Evolutionary conservation across 2,888 invertebrate species (phyloP), one percentile per base, ranked within the genome.

Genomic region (Beris morrisii): DNA sequence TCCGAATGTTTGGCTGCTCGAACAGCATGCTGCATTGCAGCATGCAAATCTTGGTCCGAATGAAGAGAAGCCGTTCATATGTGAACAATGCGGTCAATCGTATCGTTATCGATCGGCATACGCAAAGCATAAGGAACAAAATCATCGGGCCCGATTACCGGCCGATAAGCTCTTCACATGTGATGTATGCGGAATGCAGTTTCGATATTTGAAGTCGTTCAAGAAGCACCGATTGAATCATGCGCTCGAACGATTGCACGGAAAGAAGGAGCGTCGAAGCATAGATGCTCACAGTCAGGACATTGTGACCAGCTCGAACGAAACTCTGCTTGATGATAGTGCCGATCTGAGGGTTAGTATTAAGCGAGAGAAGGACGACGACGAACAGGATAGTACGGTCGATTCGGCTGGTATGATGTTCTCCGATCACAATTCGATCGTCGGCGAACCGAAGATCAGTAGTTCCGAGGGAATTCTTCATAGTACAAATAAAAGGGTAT

Each of bases 171-270:
- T 93, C 15, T 94, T 93, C 81, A 93, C 93, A 22, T 94, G 93
- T 77, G 93, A 93, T 76, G 92, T 93, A 3, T 94, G 93, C 79
- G 93, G 93, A 68, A 93, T 93, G 93, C 93, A 93, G 78, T 94
- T 93, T 65, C 85, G 93, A 71, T 93, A 93, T 79, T 84, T 93
- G 57, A 93, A 93, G 76, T 93, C 93, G 0, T 93, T 94, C 80
- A 93, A 93, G 79, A 93, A 94, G 79, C 93, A 93, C 76, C 86
- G 93, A 30, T 84, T 93, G 66, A 94, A 93, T 75, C 93, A 94
- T 78, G 92, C 93, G 0, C 79, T 93, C 45, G 93, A 93, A 77
- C 86, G 92, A 70, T 83, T 93, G 65, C 93, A 93, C 75, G 89
- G 91, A 5, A 88, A 88, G 74, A 83, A 85, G 70, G 84, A 83